phyloP scores from a whole-genome alignment of 2,888 invertebrate genomes.

The Drosophila histrio region DNA sequence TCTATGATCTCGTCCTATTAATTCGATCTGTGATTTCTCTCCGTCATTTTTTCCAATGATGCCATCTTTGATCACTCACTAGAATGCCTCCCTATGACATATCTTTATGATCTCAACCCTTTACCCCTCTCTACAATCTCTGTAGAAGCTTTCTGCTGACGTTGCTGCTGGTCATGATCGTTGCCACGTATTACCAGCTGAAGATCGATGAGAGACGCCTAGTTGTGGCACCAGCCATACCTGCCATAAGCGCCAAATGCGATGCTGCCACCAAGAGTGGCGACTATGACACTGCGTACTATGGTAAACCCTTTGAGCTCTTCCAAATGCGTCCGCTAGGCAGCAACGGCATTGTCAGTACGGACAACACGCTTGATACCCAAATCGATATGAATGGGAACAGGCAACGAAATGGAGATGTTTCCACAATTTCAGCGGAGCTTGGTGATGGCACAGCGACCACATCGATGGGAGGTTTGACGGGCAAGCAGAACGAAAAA shows the following conservation, averaged over 20 bases:
- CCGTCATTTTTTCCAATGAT: too few species aligned
- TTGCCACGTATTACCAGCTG: slow-evolving; percentile 88
- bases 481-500: slow-evolving; percentile 39
- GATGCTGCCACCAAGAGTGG: slow-evolving; percentile 75
- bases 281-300: slow-evolving; percentile 62
- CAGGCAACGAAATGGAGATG: slow-evolving; percentile 48
- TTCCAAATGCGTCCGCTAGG: slow-evolving; percentile 83
- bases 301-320: slow-evolving; percentile 81
- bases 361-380: slow-evolving; percentile 56
- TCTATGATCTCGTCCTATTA: neutral
- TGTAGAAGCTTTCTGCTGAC: slow-evolving; percentile 76
- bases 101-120: neutral
- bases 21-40: too few species aligned
- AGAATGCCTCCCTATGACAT: neutral
- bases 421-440: slow-evolving; percentile 6
- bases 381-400: slow-evolving; percentile 80
- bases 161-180: slow-evolving; percentile 84
- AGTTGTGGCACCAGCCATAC: slow-evolving; percentile 58
- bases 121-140: neutral
- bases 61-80: too few species aligned
- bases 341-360: slow-evolving; percentile 74
- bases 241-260: slow-evolving; percentile 76
- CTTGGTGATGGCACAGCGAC: slow-evolving; percentile 34
- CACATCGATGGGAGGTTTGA: slow-evolving; percentile 26
- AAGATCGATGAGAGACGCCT: slow-evolving; percentile 81